Conservation (phyloP, 2,113 vertebrate species). For the Menura novaehollandiae region DNA sequence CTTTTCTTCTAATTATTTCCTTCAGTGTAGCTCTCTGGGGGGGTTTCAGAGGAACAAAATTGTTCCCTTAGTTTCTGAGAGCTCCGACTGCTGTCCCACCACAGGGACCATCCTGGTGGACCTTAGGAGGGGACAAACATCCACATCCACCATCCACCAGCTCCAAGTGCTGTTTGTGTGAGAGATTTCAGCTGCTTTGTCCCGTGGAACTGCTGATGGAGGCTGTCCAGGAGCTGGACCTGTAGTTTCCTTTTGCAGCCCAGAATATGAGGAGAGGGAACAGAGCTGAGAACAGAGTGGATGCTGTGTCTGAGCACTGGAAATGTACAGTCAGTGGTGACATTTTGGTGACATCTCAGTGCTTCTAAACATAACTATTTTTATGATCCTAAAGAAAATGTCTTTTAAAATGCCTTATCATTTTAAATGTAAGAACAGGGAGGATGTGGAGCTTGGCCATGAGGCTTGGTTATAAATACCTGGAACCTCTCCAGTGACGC, state of each 20-base stretch:
- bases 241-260: neutral
- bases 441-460: neutral
- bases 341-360: neutral
- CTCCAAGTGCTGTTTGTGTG: rapidly evolving
- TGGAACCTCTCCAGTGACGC: neutral
- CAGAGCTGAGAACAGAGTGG: neutral
- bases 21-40: neutral
- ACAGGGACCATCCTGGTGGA: neutral
- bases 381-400: neutral
- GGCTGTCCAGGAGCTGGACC: neutral
- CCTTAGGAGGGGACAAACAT: neutral
- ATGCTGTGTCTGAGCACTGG: neutral
- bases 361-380: neutral
- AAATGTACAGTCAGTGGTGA: neutral
- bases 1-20: neutral
- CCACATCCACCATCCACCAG: neutral
- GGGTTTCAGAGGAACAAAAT: neutral
- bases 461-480: neutral
- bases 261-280: neutral
- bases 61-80: neutral
- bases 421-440: neutral
- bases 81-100: neutral
- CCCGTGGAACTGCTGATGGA: neutral
- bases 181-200: neutral
- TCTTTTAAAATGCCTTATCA: neutral